Conservation (phyloP, 2,797 vertebrate genomes). For the Takifugu ocellatus region DNA sequence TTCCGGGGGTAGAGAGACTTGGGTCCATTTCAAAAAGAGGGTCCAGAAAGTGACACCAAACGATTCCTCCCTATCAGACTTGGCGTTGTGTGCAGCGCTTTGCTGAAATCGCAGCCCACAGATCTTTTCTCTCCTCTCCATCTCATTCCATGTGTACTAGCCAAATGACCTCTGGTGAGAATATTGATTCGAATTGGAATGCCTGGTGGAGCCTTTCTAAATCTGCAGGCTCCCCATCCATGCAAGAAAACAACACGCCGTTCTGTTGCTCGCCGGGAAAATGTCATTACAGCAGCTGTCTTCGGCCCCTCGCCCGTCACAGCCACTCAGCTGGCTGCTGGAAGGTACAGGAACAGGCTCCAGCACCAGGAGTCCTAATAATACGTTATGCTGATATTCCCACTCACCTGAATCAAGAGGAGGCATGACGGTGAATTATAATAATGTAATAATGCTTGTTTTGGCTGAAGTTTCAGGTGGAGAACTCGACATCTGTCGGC, state of each 20-base stretch:
- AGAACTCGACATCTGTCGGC: constrained; percentile 46
- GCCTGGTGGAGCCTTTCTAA: constrained; percentile 43
- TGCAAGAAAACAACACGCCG: constrained; percentile 59
- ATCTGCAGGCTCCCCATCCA: constrained; percentile 41
- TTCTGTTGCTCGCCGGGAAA: constrained; percentile 64
- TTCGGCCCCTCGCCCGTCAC: constrained; percentile 51
- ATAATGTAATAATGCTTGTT: constrained; percentile 38
- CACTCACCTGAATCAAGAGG: constrained; percentile 24
- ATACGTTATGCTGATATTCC: constrained; percentile 40
- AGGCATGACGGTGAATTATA: constrained; percentile 38
- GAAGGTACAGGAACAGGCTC: constrained; percentile 26
- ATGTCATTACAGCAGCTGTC: constrained; percentile 73
- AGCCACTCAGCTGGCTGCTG: constrained; percentile 54
- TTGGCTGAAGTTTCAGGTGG: constrained; percentile 24
- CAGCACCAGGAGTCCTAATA: constrained; percentile 45
- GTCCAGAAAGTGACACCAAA: constrained; percentile 8
- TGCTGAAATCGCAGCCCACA: constrained; percentile 24
- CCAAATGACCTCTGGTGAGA: constrained; percentile 46
- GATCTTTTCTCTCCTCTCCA: constrained; percentile 24
- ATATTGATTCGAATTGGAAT: constrained; percentile 53
- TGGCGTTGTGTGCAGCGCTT: constrained; percentile 25
- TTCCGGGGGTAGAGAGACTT: constrained; percentile 18
- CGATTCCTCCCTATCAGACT: constrained; percentile 15
- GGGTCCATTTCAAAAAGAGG: constrained; percentile 30
- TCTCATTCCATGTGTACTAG: constrained; percentile 22